Evolutionary conservation across 2,888 invertebrate genomes (phyloP).

Genomic region (Cynaeus angustus): DNA sequence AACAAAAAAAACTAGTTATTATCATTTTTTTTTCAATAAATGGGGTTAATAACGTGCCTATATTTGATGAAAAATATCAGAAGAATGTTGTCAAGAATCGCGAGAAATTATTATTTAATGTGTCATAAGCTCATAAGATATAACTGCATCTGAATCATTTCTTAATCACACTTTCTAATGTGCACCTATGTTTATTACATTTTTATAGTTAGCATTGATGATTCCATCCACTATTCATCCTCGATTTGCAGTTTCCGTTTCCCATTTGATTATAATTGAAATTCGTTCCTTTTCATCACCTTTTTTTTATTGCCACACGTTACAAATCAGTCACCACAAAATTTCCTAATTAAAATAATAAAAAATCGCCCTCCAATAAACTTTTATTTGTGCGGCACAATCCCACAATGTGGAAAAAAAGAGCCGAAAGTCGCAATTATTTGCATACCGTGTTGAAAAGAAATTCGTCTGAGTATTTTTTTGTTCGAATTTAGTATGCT

Average conservation of each 20-base stretch:
- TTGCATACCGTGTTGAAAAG: conserved; percentile 46
- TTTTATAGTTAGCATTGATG: no score
- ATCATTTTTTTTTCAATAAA: no score
- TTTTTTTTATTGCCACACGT: neutral
- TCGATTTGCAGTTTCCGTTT: conserved; percentile 12
- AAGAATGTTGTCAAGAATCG: no score
- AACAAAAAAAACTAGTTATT: no score
- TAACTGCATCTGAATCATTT: no score
- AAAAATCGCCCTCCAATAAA: neutral
- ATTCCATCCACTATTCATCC: neutral
- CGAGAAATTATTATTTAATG: no score
- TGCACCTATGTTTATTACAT: no score
- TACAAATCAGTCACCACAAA: neutral
- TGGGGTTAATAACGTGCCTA: no score
- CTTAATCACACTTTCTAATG: no score
- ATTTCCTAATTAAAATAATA: conserved; percentile 9
- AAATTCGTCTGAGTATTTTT: conserved; percentile 55
- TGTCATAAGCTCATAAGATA: no score
- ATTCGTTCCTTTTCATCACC: conserved; percentile 9
- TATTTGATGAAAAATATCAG: no score
- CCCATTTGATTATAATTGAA: conserved; percentile 6
- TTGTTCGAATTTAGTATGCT: conserved; percentile 59
- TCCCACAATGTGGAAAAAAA: conserved; percentile 27
- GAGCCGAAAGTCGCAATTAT: conserved; percentile 42
- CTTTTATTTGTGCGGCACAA: conserved; percentile 18